phyloP scores from a whole-genome alignment of 1,140 invertebrate genomes.

The Sweltsa coloradensis region DNA sequence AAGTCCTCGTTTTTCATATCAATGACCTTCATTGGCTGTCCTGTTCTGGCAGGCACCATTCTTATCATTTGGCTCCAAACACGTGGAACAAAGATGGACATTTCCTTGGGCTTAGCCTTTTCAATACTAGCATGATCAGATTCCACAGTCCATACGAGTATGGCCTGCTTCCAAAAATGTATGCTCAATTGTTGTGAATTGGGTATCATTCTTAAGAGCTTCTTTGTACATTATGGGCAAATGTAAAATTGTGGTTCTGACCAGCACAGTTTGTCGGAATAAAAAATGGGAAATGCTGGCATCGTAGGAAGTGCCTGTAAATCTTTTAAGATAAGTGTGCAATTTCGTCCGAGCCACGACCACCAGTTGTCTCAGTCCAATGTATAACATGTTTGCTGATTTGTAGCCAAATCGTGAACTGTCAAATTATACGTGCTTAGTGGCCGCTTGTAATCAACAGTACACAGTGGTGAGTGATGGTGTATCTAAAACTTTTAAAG shows the following conservation, averaged over 20 bases:
- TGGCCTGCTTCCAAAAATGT: conserved; percentile 4
- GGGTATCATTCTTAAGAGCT: not conserved
- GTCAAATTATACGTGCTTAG: conserved; percentile 15
- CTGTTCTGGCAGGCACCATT: too few relatives aligned
- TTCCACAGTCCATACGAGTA: conserved; percentile 6
- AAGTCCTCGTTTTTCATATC: too few relatives aligned
- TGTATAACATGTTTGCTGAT: conserved; percentile 11
- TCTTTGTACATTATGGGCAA: conserved; percentile 4
- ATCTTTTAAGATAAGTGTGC: conserved; percentile 9
- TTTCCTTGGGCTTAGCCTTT: conserved; percentile 3
- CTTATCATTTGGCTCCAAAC: too few relatives aligned
- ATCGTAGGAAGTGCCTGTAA: not conserved
- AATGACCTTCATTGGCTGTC: too few relatives aligned
- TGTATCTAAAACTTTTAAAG: too few relatives aligned
- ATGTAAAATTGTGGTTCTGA: conserved; percentile 12
- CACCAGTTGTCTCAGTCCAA: conserved; percentile 12
- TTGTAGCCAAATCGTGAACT: conserved; percentile 12
- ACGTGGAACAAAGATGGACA: too few relatives aligned
- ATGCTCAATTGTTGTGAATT: conserved; percentile 1
- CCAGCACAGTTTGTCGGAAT: conserved; percentile 14
- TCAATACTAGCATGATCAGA: conserved; percentile 4
- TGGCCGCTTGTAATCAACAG: conserved; percentile 14
- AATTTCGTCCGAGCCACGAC: conserved; percentile 13
- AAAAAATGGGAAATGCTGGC: conserved; percentile 9
- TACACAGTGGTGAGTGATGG: too few relatives aligned